Conservation (phyloP, 2,797 vertebrate genomes). For the Sitta carolinensis region DNA sequence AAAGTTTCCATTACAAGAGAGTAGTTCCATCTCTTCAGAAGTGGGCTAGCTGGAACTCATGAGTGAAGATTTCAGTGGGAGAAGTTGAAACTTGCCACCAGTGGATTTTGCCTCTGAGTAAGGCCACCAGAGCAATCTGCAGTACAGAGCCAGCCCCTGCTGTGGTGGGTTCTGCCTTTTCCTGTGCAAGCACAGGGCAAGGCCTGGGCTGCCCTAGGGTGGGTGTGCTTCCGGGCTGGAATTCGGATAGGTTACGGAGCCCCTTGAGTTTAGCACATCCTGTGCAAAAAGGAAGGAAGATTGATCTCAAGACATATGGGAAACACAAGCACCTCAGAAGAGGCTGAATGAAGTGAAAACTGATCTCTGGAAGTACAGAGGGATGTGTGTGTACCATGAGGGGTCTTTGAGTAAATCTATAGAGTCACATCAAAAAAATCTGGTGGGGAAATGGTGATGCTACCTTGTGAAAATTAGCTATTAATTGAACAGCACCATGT, state of each 20-base stretch:
- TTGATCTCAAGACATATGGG: not conserved
- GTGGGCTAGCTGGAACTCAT: not conserved
- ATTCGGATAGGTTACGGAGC: not conserved
- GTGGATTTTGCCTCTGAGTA: not conserved
- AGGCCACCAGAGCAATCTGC: not conserved
- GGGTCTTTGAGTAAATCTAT: not conserved
- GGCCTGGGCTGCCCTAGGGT: not conserved
- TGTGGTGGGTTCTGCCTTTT: not conserved
- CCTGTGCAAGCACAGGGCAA: not conserved
- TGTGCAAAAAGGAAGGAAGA: not conserved
- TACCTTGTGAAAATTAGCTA: not conserved
- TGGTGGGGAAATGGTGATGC: not conserved
- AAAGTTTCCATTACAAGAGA: not conserved
- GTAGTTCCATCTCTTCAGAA: not conserved
- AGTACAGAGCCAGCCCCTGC: not conserved
- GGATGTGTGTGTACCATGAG: rapidly evolving
- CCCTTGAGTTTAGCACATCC: not conserved
- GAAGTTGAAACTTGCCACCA: not conserved
- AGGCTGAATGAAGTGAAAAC: not conserved
- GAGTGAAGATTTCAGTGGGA: not conserved
- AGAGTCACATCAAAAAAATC: not conserved
- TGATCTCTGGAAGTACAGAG: not conserved
- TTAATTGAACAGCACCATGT: not conserved
- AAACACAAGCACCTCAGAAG: not conserved
- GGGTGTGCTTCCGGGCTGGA: not conserved